A percentile compares a stretch with the other conserved stretches of the same genome.
These are phyloP conservation scores for Ophioderma brevispina DNA, from an alignment of 35 echinoderm and acorn worm species.

Conservation along the genomic window DNA sequence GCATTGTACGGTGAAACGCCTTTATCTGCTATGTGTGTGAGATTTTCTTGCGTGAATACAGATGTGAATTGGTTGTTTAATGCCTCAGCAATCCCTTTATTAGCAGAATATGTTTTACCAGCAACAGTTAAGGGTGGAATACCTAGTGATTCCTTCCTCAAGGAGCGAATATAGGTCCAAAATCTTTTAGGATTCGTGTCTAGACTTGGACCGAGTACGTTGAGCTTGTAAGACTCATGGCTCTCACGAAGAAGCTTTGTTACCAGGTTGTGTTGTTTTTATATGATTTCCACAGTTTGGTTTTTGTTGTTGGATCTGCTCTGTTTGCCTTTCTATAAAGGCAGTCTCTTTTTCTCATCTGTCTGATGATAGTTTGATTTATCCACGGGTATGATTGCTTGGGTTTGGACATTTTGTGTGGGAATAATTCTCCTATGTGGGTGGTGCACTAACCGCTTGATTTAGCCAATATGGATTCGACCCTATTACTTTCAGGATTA, in stretches of 20 bases:
- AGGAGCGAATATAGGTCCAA: neutral
- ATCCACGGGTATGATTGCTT: constrained; percentile 24
- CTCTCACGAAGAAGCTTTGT: neutral
- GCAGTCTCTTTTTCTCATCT: constrained; percentile 52
- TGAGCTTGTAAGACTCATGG: constrained; percentile 18
- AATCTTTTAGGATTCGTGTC: constrained; percentile 30
- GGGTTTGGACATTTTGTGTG: constrained; percentile 7
- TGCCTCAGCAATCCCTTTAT: constrained; percentile 14
- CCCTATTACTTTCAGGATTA: neutral
- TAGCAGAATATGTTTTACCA: constrained; percentile 9
- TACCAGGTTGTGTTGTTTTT: constrained; percentile 20
- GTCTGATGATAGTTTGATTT: neutral
- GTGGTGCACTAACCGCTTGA: neutral
- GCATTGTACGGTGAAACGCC: neutral
- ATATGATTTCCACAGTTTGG: constrained; percentile 10
- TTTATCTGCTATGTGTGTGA: neutral
- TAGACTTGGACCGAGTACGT: constrained; percentile 31
- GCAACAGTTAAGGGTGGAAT: neutral
- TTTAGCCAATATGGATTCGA: neutral
- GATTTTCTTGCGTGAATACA: constrained; percentile 35
- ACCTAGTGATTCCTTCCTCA: constrained; percentile 1
- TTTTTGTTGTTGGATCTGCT: neutral
- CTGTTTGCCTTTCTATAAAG: neutral
- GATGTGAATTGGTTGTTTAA: constrained; percentile 40
- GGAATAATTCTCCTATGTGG: constrained; percentile 6